Evolutionary conservation across 2,113 vertebrate genomes (phyloP).

Genomic region (Perccottus glenii): DNA sequence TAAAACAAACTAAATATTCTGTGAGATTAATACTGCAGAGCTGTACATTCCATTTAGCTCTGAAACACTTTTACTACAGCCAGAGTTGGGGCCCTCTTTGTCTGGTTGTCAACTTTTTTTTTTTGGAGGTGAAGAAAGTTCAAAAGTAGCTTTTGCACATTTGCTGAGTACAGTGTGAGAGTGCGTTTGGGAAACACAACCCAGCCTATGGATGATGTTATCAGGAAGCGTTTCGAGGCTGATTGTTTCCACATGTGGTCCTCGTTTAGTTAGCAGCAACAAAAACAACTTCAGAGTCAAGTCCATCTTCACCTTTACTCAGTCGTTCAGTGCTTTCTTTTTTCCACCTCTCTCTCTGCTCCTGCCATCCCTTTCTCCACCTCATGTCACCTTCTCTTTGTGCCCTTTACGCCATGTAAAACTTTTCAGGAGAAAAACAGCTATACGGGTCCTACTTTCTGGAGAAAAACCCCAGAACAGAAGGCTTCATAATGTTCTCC

Average conservation of each 20-base stretch:
- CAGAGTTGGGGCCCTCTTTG: conserved; percentile 29
- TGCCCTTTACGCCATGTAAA: no score
- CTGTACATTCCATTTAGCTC: neutral
- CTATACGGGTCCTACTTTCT: neutral
- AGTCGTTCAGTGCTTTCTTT: conserved; percentile 20
- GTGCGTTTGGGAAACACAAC: conserved; percentile 57
- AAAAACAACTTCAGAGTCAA: conserved; percentile 56
- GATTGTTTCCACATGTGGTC: conserved; percentile 82
- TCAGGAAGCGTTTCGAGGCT: conserved; percentile 71
- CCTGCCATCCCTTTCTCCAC: conserved; percentile 9
- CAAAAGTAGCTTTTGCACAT: conserved; percentile 13
- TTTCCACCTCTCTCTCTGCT: conserved; percentile 8
- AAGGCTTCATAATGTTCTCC: neutral
- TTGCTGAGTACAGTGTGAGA: conserved; percentile 20
- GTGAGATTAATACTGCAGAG: conserved; percentile 17
- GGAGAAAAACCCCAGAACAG: neutral
- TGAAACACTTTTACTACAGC: conserved; percentile 14
- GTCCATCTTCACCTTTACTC: conserved; percentile 56
- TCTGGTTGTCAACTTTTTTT: conserved; percentile 15
- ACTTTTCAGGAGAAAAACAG: conserved; percentile 14
- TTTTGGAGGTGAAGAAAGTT: conserved; percentile 2
- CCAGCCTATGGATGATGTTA: conserved; percentile 75
- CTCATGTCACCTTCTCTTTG: neutral
- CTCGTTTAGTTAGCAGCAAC: conserved; percentile 58
- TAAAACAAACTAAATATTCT: conserved; percentile 41